phyloP scores from a whole-genome alignment of 2,888 invertebrate genomes.

The Caenorhabditis wallacei region DNA sequence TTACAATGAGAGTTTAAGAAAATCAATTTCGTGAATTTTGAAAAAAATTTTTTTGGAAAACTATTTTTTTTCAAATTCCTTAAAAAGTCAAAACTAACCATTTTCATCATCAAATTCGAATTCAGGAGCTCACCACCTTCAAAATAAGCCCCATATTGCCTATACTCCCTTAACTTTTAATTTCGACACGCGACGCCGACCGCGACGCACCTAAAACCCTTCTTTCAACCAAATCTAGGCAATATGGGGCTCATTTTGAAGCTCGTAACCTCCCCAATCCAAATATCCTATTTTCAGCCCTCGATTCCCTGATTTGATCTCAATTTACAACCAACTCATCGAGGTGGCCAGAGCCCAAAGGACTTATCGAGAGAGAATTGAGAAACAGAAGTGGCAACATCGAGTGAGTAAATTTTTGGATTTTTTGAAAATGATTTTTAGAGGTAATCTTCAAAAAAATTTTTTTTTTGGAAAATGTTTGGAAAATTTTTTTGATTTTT shows the following conservation, averaged over 20 bases:
- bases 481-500: too few species aligned
- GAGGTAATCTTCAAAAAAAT: too few species aligned
- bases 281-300: slow-evolving; percentile 60
- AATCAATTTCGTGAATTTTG: too few species aligned
- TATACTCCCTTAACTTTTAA: not conserved
- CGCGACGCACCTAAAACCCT: not conserved
- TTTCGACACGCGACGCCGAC: not conserved
- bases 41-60: too few species aligned
- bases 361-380: slow-evolving; percentile 76
- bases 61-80: too few species aligned
- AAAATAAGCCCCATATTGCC: slow-evolving; percentile 3
- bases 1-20: too few species aligned
- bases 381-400: slow-evolving; percentile 68
- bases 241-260: slow-evolving; percentile 13
- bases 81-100: not conserved
- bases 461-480: too few species aligned
- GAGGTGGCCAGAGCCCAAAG: slow-evolving; percentile 76
- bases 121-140: not conserved
- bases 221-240: not conserved
- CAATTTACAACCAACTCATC: slow-evolving; percentile 73
- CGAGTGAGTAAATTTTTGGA: slow-evolving; percentile 25
- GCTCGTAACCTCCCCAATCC: not conserved
- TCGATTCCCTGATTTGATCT: slow-evolving; percentile 70
- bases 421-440: too few species aligned
- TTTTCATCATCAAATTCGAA: not conserved